Evolutionary conservation across 92 coral and sea anemone genomes (phyloP).

Genomic region (Umimayanthus kanabou): DNA sequence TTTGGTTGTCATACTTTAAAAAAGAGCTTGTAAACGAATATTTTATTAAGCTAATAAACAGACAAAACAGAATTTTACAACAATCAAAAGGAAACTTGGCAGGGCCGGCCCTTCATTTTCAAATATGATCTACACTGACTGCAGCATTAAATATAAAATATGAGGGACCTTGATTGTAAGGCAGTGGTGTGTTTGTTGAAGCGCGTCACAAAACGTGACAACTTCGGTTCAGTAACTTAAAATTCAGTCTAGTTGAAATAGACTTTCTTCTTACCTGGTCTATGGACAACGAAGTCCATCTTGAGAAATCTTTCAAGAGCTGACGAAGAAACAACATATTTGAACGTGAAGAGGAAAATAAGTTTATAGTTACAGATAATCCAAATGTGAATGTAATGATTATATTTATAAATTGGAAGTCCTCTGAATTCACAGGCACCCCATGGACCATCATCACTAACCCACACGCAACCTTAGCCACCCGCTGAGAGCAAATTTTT

Average conservation of each 20-base stretch:
- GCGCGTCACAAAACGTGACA: neutral
- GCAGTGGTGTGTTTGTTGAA: neutral
- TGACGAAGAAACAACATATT: too few species aligned
- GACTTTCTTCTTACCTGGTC: conserved; percentile 27
- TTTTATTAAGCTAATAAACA: too few species aligned
- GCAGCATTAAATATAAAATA: neutral
- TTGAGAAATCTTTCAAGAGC: conserved; percentile 23
- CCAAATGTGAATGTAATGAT: neutral
- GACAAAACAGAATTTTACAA: too few species aligned
- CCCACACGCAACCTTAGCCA: neutral
- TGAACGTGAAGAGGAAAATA: too few species aligned
- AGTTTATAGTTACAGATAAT: too few species aligned
- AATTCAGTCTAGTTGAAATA: neutral
- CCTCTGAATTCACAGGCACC: neutral
- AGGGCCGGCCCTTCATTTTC: neutral
- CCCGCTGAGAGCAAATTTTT: conserved; percentile 1
- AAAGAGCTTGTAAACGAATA: too few species aligned
- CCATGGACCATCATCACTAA: neutral
- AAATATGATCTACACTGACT: neutral
- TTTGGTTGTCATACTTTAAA: too few species aligned
- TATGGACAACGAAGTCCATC: conserved; percentile 26
- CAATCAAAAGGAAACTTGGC: neutral
- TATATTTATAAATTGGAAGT: too few species aligned
- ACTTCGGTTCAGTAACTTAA: too few species aligned
- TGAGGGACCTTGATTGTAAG: neutral